Evolutionary conservation across 2,797 vertebrate species (phyloP), one percentile per base, ranked within the genome.

Genomic region (Cirrhinus mrigala): DNA sequence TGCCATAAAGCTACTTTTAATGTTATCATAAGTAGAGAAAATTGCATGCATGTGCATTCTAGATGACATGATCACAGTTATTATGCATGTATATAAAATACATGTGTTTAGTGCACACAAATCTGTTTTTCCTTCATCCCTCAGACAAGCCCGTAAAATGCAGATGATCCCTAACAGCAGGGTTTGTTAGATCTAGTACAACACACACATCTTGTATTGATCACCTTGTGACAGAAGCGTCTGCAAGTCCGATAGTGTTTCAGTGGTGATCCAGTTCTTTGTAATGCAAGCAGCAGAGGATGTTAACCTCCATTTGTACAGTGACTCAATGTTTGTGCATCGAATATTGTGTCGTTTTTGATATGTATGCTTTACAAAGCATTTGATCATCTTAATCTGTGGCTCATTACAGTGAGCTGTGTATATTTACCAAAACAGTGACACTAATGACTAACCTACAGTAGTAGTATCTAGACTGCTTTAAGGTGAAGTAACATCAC

Each of bases 191-290:
- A 81, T 83, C 82, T 48, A 79, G 81, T 78, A 79, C 83, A 87
- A 76, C 82, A 85, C 80, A 85, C 76, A 88, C 66, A 82, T 82
- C 68, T 58, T 76, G 62, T 79, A 90, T 89, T 44, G 85, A 90
- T 89, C 79, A 56, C 29, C 71, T 58, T 60, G 60, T 85, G 77
- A 79, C 79, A 85, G 82, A 84, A 78, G 75, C 82, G 40, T 88
- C 75, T 52, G 69, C 15, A 81, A 66, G 73, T 85, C 83, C 54
- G 76, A 87, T 82, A 87, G 54, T 27, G 69, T 87, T 88, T 85
- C 62, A 79, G 79, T 85, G 77, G 60, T 88, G 60, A 89, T 82
- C 81, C 56, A 80, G 69, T 81, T 83, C 79, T 54, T 82, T 88
- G 66, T 75, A 88, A 86, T 78, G 60, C 83, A 70, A 78, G 79